Evolutionary conservation across 2,888 invertebrate species (phyloP), one percentile per base, ranked within the genome.

Genomic region (Onthophagus sagittarius): DNA sequence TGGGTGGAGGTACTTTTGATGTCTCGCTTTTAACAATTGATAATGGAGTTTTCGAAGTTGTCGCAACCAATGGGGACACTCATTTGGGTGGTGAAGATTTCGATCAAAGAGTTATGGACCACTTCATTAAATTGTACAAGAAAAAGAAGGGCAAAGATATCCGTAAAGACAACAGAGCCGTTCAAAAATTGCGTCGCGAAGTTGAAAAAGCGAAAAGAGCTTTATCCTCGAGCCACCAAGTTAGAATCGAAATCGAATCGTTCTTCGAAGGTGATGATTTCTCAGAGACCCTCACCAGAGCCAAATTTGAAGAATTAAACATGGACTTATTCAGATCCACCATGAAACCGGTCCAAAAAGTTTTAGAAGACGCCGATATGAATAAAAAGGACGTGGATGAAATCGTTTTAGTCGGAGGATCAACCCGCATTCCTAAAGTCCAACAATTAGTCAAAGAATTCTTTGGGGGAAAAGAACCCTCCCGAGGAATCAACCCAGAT

Each of bases 1-100:
- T 99, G 87, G 99, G 99, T 82, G 99, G 99, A 85, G 99, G 99
- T 87, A 99, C 99, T 78, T 99, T 99, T 83, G 99, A 99, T 86
- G 99, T 99, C 14, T 98, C 98, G 62, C 90, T 99, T 15, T 89
- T 99, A 72, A 99, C 98, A 77, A 99, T 99, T 83, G 99, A 99
- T 84, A 98, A 98, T 81, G 99, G 99, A 72, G 98, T 99, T 5
- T 99, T 99, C 85, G 99, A 99, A 88, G 85, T 93, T 71, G 93
- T 94, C 0, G 92, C 96, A 0, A 96, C 96, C 76, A 95, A 95
- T 83, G 98, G 98, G 82, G 98, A 98, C 85, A 98, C 98, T 80
- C 98, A 98, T 86, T 91, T 98, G 88, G 98, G 99, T 82, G 99
- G 99, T 85, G 99, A 99, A 88, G 99, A 99, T 88, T 99, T 98